Base-by-base conservation (phyloP, 2,113 vertebrate genomes). In the Siniperca chuatsi region DNA sequence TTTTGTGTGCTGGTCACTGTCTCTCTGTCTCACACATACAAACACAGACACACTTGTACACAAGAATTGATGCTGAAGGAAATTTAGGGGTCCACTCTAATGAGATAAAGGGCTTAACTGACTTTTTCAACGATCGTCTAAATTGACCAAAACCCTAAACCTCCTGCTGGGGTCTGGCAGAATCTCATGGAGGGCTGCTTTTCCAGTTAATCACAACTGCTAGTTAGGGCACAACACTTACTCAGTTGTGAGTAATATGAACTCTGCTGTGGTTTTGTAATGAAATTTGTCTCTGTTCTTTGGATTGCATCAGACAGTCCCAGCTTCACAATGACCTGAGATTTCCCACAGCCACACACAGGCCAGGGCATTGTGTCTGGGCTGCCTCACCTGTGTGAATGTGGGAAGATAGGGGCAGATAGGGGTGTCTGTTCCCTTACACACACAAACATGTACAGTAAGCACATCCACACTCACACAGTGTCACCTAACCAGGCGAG, bases 61-160 rank as follows among this genome's bases (percentile, higher is more conserved):
- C 40, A n/a, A 46, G 44, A 46, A 62, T 86, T 85, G 79, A 20
- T 4, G 7, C 33, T 67, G 8, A 9, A 66, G 75, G 46, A 57
- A 78, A 35, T 80, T 76, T 54, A 37, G 81, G 69, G 81, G 89
- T 88, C 79, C 40, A 40, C 69, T 89, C 79, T 93, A 89, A 92
- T 90, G 67, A 91, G 83, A 91, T 94, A 82, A 92, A 87, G 65
- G 54, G 91, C 86, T 92, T 92, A 84, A 75, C 62, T 69, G 86
- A 75, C 68, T 88, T 88, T 87, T 83, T 75, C 21, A 33, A 29
- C 15, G 18, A 85, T 78, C 40, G 16, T 82, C 87, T 92, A 88
- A 92, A 86, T 90, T 62, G 65, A 48, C 70, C 66, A 35, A 81
- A 90, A 94, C 89, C 83, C 25, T 71, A 54, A 91, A 86, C 62